Conservation (phyloP, 2,113 vertebrate genomes). For the Geococcyx californianus region DNA sequence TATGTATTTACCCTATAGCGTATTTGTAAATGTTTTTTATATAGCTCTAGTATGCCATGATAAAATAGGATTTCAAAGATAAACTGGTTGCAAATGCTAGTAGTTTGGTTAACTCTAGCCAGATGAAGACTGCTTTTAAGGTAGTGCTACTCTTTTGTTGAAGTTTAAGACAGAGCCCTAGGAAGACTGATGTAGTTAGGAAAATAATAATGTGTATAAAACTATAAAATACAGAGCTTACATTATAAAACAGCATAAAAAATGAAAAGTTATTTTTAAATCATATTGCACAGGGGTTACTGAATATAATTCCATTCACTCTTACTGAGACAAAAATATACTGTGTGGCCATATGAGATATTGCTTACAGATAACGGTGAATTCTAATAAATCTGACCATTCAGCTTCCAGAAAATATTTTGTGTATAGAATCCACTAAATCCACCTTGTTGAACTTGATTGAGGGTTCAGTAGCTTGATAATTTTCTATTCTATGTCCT, state of each 20-base stretch:
- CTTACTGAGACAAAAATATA: not conserved
- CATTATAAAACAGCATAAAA: not conserved
- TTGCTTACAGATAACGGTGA: not conserved
- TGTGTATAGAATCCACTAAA: not conserved
- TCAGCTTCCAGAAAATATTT: not conserved
- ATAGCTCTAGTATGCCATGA: not conserved
- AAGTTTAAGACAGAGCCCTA: not conserved
- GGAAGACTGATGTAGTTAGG: not conserved
- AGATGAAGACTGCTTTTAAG: not conserved
- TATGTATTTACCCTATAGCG: not conserved
- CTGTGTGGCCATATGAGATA: not conserved
- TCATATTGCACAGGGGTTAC: not conserved
- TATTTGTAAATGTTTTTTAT: not conserved
- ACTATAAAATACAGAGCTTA: not conserved
- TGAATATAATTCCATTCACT: not conserved
- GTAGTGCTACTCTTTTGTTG: not conserved
- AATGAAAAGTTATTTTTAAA: not conserved
- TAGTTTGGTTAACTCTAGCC: not conserved
- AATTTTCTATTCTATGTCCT: not conserved
- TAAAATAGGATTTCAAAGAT: not conserved
- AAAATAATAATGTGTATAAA: not conserved
- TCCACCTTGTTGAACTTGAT: not conserved
- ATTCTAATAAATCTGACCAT: not conserved
- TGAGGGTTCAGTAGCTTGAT: not conserved
- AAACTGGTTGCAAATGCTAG: not conserved